A percentile compares a stretch with the other conserved stretches of the same genome.
Evolutionary conservation across 1,140 invertebrate species (phyloP).

Genomic region (Drosophila tani): DNA sequence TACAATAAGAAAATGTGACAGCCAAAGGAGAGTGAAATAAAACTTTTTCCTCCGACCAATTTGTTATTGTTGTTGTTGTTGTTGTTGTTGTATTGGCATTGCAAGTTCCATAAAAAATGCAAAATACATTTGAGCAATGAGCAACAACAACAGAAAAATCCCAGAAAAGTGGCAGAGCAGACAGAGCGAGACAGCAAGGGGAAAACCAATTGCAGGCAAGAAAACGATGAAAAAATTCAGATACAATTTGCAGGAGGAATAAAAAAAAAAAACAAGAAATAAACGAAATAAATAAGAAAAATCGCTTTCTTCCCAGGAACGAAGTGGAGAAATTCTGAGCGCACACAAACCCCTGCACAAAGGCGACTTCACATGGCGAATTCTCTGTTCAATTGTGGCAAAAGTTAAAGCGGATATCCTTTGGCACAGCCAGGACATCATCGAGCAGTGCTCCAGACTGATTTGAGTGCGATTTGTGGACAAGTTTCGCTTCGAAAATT

Average conservation of each 20-base stretch:
- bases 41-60: slow-evolving; percentile 64
- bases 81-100: slow-evolving; percentile 56
- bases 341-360: slow-evolving; percentile 25
- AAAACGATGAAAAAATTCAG: slow-evolving; percentile 47
- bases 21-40: slow-evolving; percentile 56
- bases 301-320: slow-evolving; percentile 45
- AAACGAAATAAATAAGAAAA: slow-evolving; percentile 58
- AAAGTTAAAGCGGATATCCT: slow-evolving; percentile 57
- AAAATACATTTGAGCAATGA: slow-evolving; percentile 67
- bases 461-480: slow-evolving; percentile 45
- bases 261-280: slow-evolving; percentile 25
- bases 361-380: slow-evolving; percentile 33
- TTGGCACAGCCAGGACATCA: slow-evolving; percentile 51
- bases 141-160: slow-evolving; percentile 36
- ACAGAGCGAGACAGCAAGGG: slow-evolving; percentile 30
- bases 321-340: slow-evolving; percentile 42
- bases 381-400: slow-evolving; percentile 54
- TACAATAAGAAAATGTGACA: slow-evolving; percentile 82
- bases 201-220: slow-evolving; percentile 67
- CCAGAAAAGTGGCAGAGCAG: slow-evolving; percentile 44
- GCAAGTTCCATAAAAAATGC: slow-evolving; percentile 71
- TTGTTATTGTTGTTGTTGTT: slow-evolving; percentile 49
- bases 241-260: slow-evolving; percentile 39
- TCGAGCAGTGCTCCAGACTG: slow-evolving; percentile 33
- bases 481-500: slow-evolving; percentile 33